Percentiles rank a stretch among this genome's conserved stretches.
Evolutionary conservation across 2,888 invertebrate species (phyloP).

Genomic region (Acholoe squamosa): DNA sequence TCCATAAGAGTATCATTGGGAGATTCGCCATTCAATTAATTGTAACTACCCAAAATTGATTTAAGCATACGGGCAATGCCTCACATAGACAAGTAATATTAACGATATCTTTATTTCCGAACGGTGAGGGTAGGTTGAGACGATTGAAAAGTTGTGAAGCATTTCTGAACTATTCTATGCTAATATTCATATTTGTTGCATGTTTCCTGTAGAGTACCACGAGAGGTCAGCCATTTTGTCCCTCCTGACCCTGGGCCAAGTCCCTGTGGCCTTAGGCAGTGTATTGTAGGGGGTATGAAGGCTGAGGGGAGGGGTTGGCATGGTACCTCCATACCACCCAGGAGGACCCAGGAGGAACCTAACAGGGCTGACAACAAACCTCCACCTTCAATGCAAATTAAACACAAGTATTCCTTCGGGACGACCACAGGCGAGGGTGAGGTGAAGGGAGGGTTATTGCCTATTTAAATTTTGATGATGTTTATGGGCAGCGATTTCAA

Average conservation of each 20-base stretch:
- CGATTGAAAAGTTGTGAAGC: too few relatives aligned
- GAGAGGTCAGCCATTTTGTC: neutral
- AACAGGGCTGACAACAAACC: constrained; percentile 7
- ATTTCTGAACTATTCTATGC: too few relatives aligned
- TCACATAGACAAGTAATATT: too few relatives aligned
- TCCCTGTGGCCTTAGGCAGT: neutral
- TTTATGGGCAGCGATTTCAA: constrained; percentile 42
- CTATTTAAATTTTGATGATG: constrained; percentile 51
- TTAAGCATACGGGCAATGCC: too few relatives aligned
- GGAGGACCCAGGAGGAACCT: neutral
- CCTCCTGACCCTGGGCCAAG: neutral
- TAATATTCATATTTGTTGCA: neutral
- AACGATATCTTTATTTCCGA: too few relatives aligned
- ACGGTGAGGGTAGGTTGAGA: too few relatives aligned
- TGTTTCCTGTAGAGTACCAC: neutral
- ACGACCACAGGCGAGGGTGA: neutral
- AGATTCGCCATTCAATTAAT: too few relatives aligned
- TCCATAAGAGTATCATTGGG: too few relatives aligned
- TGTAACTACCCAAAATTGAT: too few relatives aligned
- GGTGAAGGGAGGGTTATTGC: neutral
- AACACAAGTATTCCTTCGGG: constrained; percentile 1
- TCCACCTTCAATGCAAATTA: constrained; percentile 2
- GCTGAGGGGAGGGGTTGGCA: neutral
- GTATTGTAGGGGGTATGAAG: neutral
- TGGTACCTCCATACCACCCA: neutral